Conservation (phyloP, 2,797 vertebrate genomes). For the Bovichtus diacanthus region DNA sequence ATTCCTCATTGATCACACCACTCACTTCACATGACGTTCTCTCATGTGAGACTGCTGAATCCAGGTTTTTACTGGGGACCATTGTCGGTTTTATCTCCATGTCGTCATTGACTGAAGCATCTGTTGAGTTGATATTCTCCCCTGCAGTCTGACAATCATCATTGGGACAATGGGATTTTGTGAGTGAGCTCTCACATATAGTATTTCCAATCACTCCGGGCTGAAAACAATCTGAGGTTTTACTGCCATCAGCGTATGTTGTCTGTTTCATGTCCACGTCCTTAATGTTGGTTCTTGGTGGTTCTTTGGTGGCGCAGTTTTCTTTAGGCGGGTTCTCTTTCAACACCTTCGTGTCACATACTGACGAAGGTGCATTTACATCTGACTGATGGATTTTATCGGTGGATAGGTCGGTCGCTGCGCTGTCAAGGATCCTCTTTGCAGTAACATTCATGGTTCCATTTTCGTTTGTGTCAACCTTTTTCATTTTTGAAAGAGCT, state of each 20-base stretch:
- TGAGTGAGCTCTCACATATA: slow-evolving; percentile 18
- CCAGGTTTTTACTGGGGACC: slow-evolving; percentile 16
- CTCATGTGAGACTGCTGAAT: slow-evolving; percentile 53
- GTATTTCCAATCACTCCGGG: slow-evolving; percentile 15
- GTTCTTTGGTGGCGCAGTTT: slow-evolving; percentile 12
- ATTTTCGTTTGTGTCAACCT: slow-evolving; percentile 29
- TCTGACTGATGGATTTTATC: slow-evolving; percentile 24
- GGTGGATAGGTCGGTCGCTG: neutral
- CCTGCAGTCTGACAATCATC: slow-evolving; percentile 28
- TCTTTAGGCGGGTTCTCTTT: slow-evolving; percentile 25
- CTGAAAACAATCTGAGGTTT: slow-evolving; percentile 35
- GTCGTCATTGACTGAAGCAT: slow-evolving; percentile 27
- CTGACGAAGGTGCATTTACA: neutral
- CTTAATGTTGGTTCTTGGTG: slow-evolving; percentile 6
- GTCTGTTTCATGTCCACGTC: slow-evolving; percentile 23
- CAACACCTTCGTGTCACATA: slow-evolving; percentile 4
- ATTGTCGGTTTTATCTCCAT: slow-evolving; percentile 24
- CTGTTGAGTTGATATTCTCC: slow-evolving; percentile 18
- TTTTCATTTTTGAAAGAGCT: slow-evolving; percentile 48
- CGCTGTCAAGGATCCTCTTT: slow-evolving; percentile 7
- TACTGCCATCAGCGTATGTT: neutral
- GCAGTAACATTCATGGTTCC: neutral
- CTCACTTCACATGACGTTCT: slow-evolving; percentile 49
- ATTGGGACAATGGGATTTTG: slow-evolving; percentile 27
- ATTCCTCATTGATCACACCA: slow-evolving; percentile 54